These are phyloP conservation scores for Spisula solida DNA, from an alignment of 2,888 invertebrate species.

Conservation along the genomic window DNA sequence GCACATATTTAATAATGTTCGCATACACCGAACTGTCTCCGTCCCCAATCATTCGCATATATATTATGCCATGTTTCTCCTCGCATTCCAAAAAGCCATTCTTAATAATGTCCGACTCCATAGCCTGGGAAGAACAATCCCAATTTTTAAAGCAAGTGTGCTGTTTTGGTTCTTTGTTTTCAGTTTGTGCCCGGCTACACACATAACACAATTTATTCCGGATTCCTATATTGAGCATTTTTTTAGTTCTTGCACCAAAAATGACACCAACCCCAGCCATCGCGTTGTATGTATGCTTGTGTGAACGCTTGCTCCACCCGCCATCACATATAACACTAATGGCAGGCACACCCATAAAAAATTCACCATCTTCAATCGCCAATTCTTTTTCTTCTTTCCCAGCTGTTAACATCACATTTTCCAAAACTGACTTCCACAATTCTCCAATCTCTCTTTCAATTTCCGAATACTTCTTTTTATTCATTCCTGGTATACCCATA, in stretches of 20 bases:
- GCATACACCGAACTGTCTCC: slow-evolving; percentile 50
- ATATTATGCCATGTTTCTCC: slow-evolving; percentile 22
- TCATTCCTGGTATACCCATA: too few relatives aligned
- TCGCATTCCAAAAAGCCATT: slow-evolving; percentile 15
- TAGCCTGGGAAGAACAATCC: slow-evolving; percentile 34
- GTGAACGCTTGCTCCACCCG: slow-evolving; percentile 42
- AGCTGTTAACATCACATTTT: slow-evolving; percentile 48
- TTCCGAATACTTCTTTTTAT: too few relatives aligned
- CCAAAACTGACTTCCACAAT: slow-evolving; percentile 43
- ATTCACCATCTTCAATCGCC: slow-evolving; percentile 49
- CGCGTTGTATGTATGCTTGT: slow-evolving; percentile 54
- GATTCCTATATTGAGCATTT: slow-evolving; percentile 45
- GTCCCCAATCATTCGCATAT: slow-evolving; percentile 43
- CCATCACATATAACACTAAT: slow-evolving; percentile 49
- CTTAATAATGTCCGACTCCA: slow-evolving; percentile 38
- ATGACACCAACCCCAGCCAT: slow-evolving; percentile 45
- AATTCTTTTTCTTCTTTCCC: slow-evolving; percentile 49
- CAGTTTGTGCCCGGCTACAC: slow-evolving; percentile 16
- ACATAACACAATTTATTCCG: slow-evolving; percentile 45
- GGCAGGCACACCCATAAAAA: slow-evolving; percentile 50
- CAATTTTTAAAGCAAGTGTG: slow-evolving; percentile 52
- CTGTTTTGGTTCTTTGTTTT: not conserved
- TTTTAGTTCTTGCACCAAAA: slow-evolving; percentile 26
- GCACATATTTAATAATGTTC: not conserved
- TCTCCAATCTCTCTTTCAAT: slow-evolving; percentile 43